A percentile compares a stretch with the other conserved stretches of the same genome.
Evolutionary conservation across 2,113 vertebrate species (phyloP).

Genomic region (Eurystomus gularis): DNA sequence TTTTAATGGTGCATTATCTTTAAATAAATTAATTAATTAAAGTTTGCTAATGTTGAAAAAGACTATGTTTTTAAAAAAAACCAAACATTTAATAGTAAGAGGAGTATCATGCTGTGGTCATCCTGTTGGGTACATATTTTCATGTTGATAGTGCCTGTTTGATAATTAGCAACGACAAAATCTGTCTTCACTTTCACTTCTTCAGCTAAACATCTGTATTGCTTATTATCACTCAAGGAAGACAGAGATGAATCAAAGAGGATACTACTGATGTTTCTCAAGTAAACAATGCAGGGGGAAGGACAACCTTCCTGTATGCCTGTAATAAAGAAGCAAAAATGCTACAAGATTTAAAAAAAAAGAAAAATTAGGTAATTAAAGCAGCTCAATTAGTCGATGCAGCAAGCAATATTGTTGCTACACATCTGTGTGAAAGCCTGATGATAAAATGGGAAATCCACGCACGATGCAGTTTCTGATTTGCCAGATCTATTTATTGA

Average conservation of each 20-base stretch:
- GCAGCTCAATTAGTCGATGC: neutral
- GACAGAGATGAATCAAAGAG: neutral
- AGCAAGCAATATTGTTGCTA: neutral
- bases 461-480: neutral
- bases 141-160: neutral
- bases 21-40: neutral
- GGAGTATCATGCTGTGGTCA: neutral
- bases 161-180: neutral
- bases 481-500: neutral
- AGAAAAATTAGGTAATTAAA: neutral
- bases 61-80: fast-evolving
- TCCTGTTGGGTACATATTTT: neutral
- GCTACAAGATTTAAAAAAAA: neutral
- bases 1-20: neutral
- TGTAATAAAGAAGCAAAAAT: neutral
- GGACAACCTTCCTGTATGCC: neutral
- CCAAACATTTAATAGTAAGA: neutral
- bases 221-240: neutral
- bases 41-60: neutral
- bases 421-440: neutral
- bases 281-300: neutral
- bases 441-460: neutral
- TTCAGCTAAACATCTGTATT: neutral
- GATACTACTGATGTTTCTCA: neutral
- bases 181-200: neutral